Percentiles rank a stretch among this genome's conserved stretches.
These are phyloP conservation scores for Malurus elegans DNA, from an alignment of 2,113 vertebrate genomes.

Conservation along the genomic window DNA sequence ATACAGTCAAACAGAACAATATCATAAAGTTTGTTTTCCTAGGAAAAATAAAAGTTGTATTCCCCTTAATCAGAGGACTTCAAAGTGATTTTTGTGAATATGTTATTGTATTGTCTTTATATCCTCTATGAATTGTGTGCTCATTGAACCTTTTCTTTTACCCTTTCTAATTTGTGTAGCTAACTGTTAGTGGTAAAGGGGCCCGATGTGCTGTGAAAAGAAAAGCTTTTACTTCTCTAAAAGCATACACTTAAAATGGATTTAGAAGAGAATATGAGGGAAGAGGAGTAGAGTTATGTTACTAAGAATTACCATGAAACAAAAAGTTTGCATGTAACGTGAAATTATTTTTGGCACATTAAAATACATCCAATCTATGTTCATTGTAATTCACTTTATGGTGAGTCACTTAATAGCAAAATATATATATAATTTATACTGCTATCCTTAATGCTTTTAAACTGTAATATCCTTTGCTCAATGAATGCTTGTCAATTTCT, in stretches of 20 bases:
- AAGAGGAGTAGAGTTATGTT: not conserved
- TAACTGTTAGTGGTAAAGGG: not conserved
- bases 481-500: constrained; percentile 74
- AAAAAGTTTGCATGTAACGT: constrained; percentile 49
- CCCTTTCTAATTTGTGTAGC: not conserved
- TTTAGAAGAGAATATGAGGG: constrained; percentile 1
- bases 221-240: not conserved
- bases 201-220: not conserved
- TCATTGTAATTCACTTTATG: constrained; percentile 69
- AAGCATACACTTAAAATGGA: not conserved
- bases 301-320: constrained; percentile 40
- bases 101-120: not conserved
- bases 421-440: constrained; percentile 73
- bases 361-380: constrained; percentile 52
- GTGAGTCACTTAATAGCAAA: constrained; percentile 65
- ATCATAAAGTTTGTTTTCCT: not conserved
- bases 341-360: constrained; percentile 63
- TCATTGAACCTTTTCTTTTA: not conserved
- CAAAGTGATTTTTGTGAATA: not conserved
- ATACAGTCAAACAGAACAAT: not conserved
- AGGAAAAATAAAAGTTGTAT: not conserved
- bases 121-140: not conserved
- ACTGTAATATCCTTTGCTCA: constrained; percentile 72
- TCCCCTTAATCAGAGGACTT: not conserved
- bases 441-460: constrained; percentile 73